Base-by-base conservation (phyloP, 2,888 invertebrate genomes). In the Copidosoma aretas region DNA sequence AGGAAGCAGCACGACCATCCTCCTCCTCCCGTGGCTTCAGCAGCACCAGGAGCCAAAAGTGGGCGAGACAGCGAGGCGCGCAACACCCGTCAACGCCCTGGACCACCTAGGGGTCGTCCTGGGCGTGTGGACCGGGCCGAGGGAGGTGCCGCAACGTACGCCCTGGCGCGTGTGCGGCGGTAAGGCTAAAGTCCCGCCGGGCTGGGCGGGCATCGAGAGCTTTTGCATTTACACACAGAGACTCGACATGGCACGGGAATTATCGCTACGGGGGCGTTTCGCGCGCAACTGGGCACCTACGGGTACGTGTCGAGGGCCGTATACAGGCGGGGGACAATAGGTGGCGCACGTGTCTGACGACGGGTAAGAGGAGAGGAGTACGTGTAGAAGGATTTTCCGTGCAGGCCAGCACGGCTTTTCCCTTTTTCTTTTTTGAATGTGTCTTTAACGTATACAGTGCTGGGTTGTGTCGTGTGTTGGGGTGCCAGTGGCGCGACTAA, bases 91-190 rank as follows among this genome's bases (percentile, higher is more conserved):
- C 53, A 66, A 80, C 83, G 82, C 82, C 83, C 82, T 80, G 78
- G 80, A 80, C 82, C 80, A 82, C 83, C 82, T 80, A 79, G 81
- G 82, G 83, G 82, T 82, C 80, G 82, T 82, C 79, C 80, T 77
- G 82, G 82, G 82, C 83, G 82, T 80, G 78, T 74, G 73, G n/a
- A n/a, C 72, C 60, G 60, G 64, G 25, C 60, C 52, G 60, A 43
- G 32, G 21, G 49, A 24, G 21, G 19, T 49, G 62, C 51, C n/a
- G n/a, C n/a, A n/a, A n/a, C n/a, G 19, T 63, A 70, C 67, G 58
- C 70, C 67, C 61, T 51, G 67, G 59, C 62, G 64, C 71, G 66
- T 60, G 70, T 58, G 49, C 53, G 17, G 41, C 39, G 5, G 24
- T 14, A 2, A 4, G 8, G 1, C 58, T 15, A 8, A 15, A n/a